Percentiles rank a stretch among this genome's conserved stretches.
Conservation (phyloP, 2,797 vertebrate species). For the Percopsis omiscomaycus region DNA sequence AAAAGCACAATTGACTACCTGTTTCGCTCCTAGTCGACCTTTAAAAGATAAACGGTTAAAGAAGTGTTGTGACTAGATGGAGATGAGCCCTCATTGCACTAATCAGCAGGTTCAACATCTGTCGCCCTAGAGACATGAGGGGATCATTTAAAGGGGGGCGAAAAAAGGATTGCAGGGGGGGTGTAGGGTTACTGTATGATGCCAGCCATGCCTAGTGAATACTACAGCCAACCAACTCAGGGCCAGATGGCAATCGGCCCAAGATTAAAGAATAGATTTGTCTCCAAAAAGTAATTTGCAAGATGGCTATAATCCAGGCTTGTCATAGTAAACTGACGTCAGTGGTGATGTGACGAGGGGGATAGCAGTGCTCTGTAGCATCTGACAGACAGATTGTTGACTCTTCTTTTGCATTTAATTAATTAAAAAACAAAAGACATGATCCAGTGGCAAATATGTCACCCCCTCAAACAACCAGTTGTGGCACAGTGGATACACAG, state of each 20-base stretch:
- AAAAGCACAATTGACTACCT: slow-evolving; percentile 3
- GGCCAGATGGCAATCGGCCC: slow-evolving; percentile 76
- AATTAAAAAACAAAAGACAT: slow-evolving; percentile 3
- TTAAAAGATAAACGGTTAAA: slow-evolving; percentile 5
- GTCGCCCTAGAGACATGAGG: slow-evolving; percentile 24
- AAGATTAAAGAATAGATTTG: slow-evolving; percentile 82
- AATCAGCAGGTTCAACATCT: slow-evolving; percentile 64
- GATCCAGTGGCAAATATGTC: not conserved
- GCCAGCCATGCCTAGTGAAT: not conserved
- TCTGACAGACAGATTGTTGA: slow-evolving; percentile 46
- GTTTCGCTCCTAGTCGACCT: slow-evolving; percentile 12
- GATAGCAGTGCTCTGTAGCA: slow-evolving; percentile 18
- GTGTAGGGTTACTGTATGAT: not conserved
- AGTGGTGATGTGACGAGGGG: slow-evolving; percentile 64
- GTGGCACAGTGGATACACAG: too few species aligned
- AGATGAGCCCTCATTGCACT: not conserved
- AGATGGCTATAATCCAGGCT: slow-evolving; percentile 77
- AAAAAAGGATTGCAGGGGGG: slow-evolving; percentile 19
- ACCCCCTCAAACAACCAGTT: not conserved
- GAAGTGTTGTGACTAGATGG: slow-evolving; percentile 45
- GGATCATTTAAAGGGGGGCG: slow-evolving; percentile 54
- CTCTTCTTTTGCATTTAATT: slow-evolving; percentile 59
- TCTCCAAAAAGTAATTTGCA: slow-evolving; percentile 81
- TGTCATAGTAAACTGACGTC: slow-evolving; percentile 60
- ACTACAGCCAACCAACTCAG: not conserved